A percentile compares a stretch with the other conserved stretches of the same genome.
These are phyloP conservation scores for Aphyosemion australe DNA, from an alignment of 2,113 vertebrate genomes.

Conservation along the genomic window DNA sequence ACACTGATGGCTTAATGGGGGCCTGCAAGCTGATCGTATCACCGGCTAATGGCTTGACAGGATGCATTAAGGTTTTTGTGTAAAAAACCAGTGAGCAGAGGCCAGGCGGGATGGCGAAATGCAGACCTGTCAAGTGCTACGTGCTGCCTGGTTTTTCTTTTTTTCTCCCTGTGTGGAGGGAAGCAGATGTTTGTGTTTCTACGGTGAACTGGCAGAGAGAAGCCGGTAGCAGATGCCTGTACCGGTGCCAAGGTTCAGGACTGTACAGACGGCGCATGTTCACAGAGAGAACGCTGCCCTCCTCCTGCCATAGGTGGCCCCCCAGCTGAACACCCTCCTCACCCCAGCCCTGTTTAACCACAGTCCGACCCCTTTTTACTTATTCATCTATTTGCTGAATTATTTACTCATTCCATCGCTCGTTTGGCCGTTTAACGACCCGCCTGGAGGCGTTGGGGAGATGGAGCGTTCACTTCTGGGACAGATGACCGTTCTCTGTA, in stretches of 20 bases:
- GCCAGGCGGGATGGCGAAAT: constrained; percentile 83
- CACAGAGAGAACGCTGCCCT: constrained; percentile 57
- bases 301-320: constrained; percentile 87
- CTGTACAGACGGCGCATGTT: constrained; percentile 94
- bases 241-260: constrained; percentile 95
- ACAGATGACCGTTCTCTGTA: constrained; percentile 59
- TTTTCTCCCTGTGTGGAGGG: constrained; percentile 76
- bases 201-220: constrained; percentile 93
- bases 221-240: constrained; percentile 97
- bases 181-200: constrained; percentile 99
- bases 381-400: constrained; percentile 77
- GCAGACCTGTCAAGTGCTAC: constrained; percentile 94
- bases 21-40: constrained; percentile 95
- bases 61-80: constrained; percentile 98
- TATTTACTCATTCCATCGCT: constrained; percentile 81
- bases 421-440: constrained; percentile 67
- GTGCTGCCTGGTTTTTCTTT: constrained; percentile 65
- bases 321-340: constrained; percentile 78
- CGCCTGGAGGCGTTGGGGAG: constrained; percentile 67
- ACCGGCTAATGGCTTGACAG: constrained; percentile 98
- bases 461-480: constrained; percentile 53
- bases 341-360: constrained; percentile 78
- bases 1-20: constrained; percentile 98
- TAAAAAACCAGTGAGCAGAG: constrained; percentile 88
- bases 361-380: constrained; percentile 58